Evolutionary conservation across 2,888 invertebrate species (phyloP), one percentile per base, ranked within the genome.

Genomic region (Lepeophtheirus nordmannii): DNA sequence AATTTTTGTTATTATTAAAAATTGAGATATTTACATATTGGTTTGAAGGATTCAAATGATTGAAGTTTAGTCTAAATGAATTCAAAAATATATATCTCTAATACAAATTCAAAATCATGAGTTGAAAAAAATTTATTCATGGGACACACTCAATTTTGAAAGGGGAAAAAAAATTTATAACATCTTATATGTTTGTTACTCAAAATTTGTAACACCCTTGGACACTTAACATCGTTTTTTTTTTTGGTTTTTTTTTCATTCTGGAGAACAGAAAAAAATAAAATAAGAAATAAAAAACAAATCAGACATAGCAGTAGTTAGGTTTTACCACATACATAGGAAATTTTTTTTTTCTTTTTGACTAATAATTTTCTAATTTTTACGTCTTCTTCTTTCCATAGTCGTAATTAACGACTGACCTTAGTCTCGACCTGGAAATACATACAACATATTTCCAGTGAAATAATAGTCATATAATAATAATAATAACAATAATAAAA

Each of bases 401-500:
- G 53, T 46, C 53, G 17, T 46, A 46, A 46, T 46, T 46, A 46
- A 46, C 53, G 17, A 46, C 53, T 46, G 53, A 46, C 53, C 53
- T 17, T 17, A 46, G 53, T 46, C n/a, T 46, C 53, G 53, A 46
- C 53, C 53, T 46, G 53, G 53, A 46, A 46, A 46, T 46, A 46
- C 53, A 46, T n/a, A 14, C 5, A n/a, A 46, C 53, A 17, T n/a
- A n/a, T 46, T 46, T 46, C 53, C 8, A 46, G 53, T 46, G 53
- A 46, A 46, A 46, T 46, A 46, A 17, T 46, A 14, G 17, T 30
- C 30, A 30, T 30, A 30, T 30, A 30, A 30, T 30, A 30, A 30
- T 30, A 30, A 30, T n/a, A n/a, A n/a, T n/a, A n/a, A n/a, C n/a
- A n/a, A n/a, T n/a, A n/a, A n/a, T n/a, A n/a, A n/a, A n/a, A n/a